Conservation (phyloP, 35 echinoderm and acorn worm species). For the Lytechinus pictus region DNA sequence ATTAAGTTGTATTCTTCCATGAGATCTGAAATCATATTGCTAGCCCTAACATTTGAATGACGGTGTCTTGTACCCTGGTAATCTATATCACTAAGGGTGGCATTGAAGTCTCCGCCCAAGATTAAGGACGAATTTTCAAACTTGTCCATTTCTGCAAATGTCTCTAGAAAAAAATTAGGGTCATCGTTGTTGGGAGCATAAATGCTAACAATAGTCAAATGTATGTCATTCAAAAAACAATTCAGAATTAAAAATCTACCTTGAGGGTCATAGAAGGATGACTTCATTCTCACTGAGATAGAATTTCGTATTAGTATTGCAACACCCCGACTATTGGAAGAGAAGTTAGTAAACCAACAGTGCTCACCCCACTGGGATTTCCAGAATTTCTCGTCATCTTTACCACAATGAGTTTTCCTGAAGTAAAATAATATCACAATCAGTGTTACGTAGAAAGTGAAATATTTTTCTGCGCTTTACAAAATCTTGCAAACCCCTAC, state of each 20-base stretch:
- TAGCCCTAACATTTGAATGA: neutral
- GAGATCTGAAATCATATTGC: constrained; percentile 45
- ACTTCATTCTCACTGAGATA: constrained; percentile 9
- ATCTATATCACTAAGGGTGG: neutral
- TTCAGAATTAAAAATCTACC: neutral
- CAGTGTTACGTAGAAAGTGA: no score
- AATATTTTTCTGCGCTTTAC: no score
- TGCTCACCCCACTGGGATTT: no score
- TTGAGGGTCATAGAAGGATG: constrained; percentile 37
- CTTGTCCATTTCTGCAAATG: constrained; percentile 47
- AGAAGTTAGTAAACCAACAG: constrained; percentile 48
- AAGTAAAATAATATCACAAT: no score
- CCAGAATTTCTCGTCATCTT: no score
- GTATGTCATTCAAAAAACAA: constrained; percentile 34
- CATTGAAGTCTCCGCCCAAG: constrained; percentile 36
- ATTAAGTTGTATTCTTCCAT: constrained; percentile 38
- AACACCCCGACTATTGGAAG: constrained; percentile 51
- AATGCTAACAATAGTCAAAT: constrained; percentile 39
- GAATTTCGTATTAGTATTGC: constrained; percentile 36
- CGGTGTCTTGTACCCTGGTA: constrained; percentile 38
- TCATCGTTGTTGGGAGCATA: neutral
- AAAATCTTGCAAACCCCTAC: no score
- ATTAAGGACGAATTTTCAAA: constrained; percentile 50
- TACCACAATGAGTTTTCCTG: no score
- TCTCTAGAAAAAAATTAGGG: constrained; percentile 5